Evolutionary conservation across 2,797 vertebrate genomes (phyloP), one percentile per base, ranked within the genome.

Genomic region (Eurystomus glaucurus): DNA sequence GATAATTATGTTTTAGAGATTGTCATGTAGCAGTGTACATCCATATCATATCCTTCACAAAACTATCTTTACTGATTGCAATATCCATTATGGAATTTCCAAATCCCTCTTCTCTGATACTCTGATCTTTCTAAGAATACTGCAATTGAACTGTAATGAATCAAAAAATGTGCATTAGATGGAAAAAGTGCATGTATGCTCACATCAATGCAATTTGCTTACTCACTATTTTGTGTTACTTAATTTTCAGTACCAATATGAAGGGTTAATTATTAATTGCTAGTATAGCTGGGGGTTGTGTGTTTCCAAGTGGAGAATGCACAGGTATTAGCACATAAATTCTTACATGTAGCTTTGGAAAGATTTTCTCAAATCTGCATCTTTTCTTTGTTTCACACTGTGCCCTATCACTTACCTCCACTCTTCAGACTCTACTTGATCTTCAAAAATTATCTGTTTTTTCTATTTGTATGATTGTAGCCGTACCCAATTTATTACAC

Each of bases 391-490:
- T 76, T 88, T 84, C 45, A n/a, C 61, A 22, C 50, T 80, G n/a
- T 77, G 54, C 14, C 22, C 35, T 76, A 2, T 80, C 90, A 48
- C 39, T 37, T 76, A 39, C 10, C n/a, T 16, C 10, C 3, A 46
- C 78, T 93, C n/a, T 55, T 54, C 26, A 80, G 31, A 70, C 31
- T 60, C 22, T 28, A n/a, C 19, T 68, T 51, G 43, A 16, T 85
- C n/a, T 93, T 58, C 52, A 88, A 61, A 93, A 88, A 75, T 90
- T 45, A 21, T 57, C 76, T 79, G 43, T 84, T 51, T 72, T 37
- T 90, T 79, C 43, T 88, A 14, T 85, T 77, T 88, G 17, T 52
- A 48, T 26, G 45, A 86, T 15, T 29, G 22, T 46, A 85, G 79
- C 45, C 65, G 39, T 31, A 82, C 33, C 33, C 23, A 78, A 52